A percentile compares a stretch with the other conserved stretches of the same genome.
These are phyloP conservation scores for Haplochromis vanheusdeni DNA, from an alignment of 2,113 vertebrate genomes.

Conservation along the genomic window DNA sequence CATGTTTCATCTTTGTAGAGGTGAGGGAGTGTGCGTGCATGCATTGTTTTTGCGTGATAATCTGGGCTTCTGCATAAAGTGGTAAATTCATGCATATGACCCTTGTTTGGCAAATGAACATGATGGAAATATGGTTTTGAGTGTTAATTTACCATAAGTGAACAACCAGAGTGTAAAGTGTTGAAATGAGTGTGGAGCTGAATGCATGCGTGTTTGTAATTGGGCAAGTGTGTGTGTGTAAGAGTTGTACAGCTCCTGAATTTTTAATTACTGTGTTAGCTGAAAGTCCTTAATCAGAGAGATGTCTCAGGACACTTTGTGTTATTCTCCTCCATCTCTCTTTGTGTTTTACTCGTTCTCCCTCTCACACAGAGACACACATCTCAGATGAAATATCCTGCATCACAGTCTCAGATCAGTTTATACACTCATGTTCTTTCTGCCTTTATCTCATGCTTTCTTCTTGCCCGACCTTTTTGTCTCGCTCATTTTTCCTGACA, in stretches of 20 bases:
- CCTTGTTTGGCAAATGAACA: neutral
- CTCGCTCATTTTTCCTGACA: neutral
- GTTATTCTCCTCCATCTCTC: neutral
- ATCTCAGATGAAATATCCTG: neutral
- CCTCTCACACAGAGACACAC: neutral
- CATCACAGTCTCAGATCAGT: neutral
- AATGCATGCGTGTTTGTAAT: neutral
- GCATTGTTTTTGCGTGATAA: neutral
- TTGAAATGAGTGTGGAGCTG: neutral
- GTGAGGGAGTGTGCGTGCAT: constrained; percentile 64
- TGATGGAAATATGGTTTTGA: neutral
- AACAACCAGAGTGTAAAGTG: constrained; percentile 28
- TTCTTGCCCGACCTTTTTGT: neutral
- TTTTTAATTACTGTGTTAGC: constrained; percentile 63
- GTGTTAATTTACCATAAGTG: constrained; percentile 1
- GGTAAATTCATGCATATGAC: neutral
- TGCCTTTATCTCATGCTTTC: neutral
- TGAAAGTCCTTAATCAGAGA: constrained; percentile 62
- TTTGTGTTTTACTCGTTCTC: neutral
- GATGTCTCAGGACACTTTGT: constrained; percentile 36
- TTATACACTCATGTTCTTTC: neutral
- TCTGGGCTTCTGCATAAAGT: neutral
- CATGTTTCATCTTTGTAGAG: constrained; percentile 98
- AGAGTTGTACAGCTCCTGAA: constrained; percentile 16
- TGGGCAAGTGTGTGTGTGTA: neutral